Base-by-base conservation (phyloP, 1,140 invertebrate genomes). In the Euborellia annulipes region DNA sequence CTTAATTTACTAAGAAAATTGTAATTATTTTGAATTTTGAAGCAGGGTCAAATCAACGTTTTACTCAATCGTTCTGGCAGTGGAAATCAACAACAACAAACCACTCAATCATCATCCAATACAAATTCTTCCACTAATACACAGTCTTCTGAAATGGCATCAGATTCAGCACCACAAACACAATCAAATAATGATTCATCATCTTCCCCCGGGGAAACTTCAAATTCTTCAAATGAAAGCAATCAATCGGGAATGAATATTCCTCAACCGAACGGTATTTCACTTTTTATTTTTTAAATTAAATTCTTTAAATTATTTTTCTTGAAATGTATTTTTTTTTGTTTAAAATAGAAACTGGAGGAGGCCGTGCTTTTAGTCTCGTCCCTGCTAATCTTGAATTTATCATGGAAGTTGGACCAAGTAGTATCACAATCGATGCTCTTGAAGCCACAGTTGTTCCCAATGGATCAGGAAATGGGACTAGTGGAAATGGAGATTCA, bases 321-420 rank as follows among this genome's bases (percentile, higher is more conserved):
- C 11, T 27, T 27, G 4, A 27, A 27, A 27, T 27, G 4, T 27
- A 4, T 6, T 6, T 11, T 27, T 27, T 11, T 27, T 27, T 27
- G 23, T 11, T 27, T 27, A 27, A 27, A 27, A 27, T 27, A 27
- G 11, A 27, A 6, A 6, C 18, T n/a, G 7, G 19, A 43, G 22
- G 1, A 27, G 20, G 22, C 3, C 21, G 36, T 8, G 30, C 52
- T 8, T 32, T 45, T 20, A 43, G 40, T 34, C 43, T 51, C 34
- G 18, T 57, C 47, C 58, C 62, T 43, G 59, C 66, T 39, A 70
- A 67, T 53, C 67, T 78, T 13, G 71, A 78, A 51, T 69, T 82
- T 14, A 68, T 80, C 40, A 77, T 82, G 72, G 76, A 81, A 60
- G 69, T 81, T 34, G 75, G 70, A 9, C 75, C 77, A 16, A 69